Evolutionary conservation across 2,797 vertebrate species (phyloP).

Genomic region (Bryconaethiops microstoma): DNA sequence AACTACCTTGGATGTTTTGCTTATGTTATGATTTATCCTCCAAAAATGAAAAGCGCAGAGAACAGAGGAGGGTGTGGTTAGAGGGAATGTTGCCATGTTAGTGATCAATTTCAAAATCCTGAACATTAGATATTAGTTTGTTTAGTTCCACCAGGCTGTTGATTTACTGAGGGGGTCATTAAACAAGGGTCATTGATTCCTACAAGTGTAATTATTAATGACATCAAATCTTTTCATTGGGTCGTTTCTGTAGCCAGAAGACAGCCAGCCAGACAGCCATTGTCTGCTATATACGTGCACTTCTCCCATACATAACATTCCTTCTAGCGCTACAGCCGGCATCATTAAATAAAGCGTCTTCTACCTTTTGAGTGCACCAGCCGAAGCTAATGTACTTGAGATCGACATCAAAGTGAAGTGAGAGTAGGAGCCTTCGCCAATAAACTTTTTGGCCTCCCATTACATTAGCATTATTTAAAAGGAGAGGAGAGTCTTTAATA

Average conservation of each 20-base stretch:
- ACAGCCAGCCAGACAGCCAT: slow-evolving; percentile 47
- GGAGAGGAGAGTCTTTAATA: slow-evolving; percentile 81
- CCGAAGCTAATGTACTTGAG: slow-evolving; percentile 57
- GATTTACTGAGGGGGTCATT: not conserved
- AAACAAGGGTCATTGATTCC: not conserved
- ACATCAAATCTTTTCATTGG: slow-evolving; percentile 55
- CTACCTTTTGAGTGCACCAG: slow-evolving; percentile 33
- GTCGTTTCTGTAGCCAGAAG: slow-evolving; percentile 55
- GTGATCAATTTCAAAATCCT: too few species aligned
- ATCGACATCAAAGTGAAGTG: slow-evolving; percentile 64
- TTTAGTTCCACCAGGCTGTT: not conserved
- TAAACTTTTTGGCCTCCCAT: slow-evolving; percentile 73
- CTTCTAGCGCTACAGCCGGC: slow-evolving; percentile 35
- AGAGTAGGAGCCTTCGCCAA: slow-evolving; percentile 67
- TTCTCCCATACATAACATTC: slow-evolving; percentile 62
- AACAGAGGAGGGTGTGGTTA: too few species aligned
- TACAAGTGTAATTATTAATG: slow-evolving; percentile 11
- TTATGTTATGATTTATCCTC: too few species aligned
- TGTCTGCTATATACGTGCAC: slow-evolving; percentile 25
- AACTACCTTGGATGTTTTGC: too few species aligned
- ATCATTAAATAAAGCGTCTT: slow-evolving; percentile 25
- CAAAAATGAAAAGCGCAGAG: too few species aligned
- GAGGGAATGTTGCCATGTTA: too few species aligned
- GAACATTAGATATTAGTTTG: too few species aligned
- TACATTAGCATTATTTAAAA: slow-evolving; percentile 83